A percentile compares a stretch with the other conserved stretches of the same genome.
These are phyloP conservation scores for Melieria crassipennis DNA, from an alignment of 2,888 invertebrate genomes.

Conservation along the genomic window DNA sequence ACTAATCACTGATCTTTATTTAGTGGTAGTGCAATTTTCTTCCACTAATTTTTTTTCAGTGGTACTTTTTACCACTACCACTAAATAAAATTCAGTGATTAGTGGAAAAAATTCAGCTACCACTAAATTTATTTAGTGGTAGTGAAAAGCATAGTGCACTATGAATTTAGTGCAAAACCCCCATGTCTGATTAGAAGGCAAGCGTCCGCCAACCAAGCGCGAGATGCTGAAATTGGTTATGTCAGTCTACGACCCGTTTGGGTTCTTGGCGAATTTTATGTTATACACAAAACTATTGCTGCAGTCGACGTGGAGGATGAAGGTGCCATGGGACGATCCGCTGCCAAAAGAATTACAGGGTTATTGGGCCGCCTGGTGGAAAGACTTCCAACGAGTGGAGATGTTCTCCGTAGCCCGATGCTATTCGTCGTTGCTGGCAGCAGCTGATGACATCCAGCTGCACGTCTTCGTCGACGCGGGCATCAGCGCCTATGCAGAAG, in stretches of 20 bases:
- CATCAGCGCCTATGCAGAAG: slow-evolving; percentile 37
- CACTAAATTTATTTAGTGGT: too few species aligned
- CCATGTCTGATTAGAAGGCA: neutral
- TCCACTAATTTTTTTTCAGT: too few species aligned
- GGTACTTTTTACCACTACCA: too few species aligned
- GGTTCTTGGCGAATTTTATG: too few species aligned
- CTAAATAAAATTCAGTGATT: too few species aligned
- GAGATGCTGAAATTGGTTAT: neutral
- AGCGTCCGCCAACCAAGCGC: slow-evolving; percentile 12
- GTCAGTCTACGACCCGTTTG: too few species aligned
- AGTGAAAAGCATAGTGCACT: too few species aligned
- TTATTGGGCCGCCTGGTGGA: slow-evolving; percentile 32
- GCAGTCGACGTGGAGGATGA: slow-evolving; percentile 31
- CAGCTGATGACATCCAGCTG: slow-evolving; percentile 29
- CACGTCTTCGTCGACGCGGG: slow-evolving; percentile 40
- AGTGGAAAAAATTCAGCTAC: too few species aligned
- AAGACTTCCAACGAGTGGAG: slow-evolving; percentile 26
- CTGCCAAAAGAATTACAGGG: slow-evolving; percentile 18
- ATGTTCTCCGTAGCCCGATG: slow-evolving; percentile 30
- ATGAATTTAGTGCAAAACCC: too few species aligned
- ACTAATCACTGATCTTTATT: too few species aligned
- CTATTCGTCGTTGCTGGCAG: slow-evolving; percentile 24
- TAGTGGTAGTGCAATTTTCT: too few species aligned
- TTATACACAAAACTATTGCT: slow-evolving; percentile 27
- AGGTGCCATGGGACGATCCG: slow-evolving; percentile 36